A percentile compares a stretch with the other conserved stretches of the same genome.
Conservation (phyloP, 1,140 invertebrate species). For the Drosophila sp. region DNA sequence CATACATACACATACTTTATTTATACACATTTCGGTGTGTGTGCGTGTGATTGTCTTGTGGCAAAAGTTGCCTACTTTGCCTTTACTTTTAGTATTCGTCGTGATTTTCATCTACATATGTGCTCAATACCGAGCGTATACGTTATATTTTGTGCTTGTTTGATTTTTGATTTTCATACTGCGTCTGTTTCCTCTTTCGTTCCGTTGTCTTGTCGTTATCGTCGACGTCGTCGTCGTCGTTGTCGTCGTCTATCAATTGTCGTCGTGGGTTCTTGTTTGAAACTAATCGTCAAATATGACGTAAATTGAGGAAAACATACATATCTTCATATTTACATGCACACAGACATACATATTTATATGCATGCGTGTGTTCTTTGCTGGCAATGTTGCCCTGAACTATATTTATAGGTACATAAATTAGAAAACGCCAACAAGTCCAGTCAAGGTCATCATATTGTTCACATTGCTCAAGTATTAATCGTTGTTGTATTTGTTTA, state of each 20-base stretch:
- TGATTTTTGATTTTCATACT: constrained; percentile 55
- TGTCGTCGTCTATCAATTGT: constrained; percentile 43
- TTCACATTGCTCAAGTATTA: too few species aligned
- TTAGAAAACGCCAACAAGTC: constrained; percentile 60
- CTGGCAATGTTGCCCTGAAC: constrained; percentile 57
- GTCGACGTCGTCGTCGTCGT: constrained; percentile 25
- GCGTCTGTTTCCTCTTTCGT: constrained; percentile 33
- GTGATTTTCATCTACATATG: constrained; percentile 58
- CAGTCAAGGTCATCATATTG: constrained; percentile 65
- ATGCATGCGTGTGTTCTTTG: constrained; percentile 23
- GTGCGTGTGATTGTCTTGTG: constrained; percentile 15
- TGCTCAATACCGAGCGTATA: constrained; percentile 53
- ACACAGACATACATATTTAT: neutral
- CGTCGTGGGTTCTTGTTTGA: constrained; percentile 63
- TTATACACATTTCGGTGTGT: constrained; percentile 45
- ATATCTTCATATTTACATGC: constrained; percentile 37
- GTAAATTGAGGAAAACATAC: constrained; percentile 50
- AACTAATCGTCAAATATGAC: constrained; percentile 72
- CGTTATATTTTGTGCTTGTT: constrained; percentile 59
- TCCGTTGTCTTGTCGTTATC: constrained; percentile 29
- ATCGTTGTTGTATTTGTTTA: constrained; percentile 21
- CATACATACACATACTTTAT: constrained; percentile 33
- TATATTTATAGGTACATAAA: constrained; percentile 77
- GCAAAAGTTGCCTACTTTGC: constrained; percentile 37
- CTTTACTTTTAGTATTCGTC: constrained; percentile 31